Conservation (phyloP, 2,797 vertebrate species). For the Myoxocephalus aenaeus region DNA sequence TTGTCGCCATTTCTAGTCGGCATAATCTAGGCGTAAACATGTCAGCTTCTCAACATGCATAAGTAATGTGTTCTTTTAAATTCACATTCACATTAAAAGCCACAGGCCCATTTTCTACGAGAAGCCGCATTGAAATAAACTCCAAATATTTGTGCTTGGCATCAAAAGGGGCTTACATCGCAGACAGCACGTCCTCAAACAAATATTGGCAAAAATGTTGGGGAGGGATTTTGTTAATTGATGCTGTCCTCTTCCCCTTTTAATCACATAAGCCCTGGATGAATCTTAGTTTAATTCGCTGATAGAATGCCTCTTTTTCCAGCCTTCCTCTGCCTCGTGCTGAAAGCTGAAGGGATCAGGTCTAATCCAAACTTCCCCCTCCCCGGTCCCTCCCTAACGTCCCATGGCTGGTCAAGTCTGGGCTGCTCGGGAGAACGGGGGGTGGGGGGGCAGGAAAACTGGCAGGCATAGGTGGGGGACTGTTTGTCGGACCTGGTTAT, state of each 20-base stretch:
- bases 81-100: slow-evolving; percentile 55
- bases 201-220: slow-evolving; percentile 80
- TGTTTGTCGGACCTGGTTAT: slow-evolving; percentile 80
- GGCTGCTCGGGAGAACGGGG: slow-evolving; percentile 43
- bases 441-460: slow-evolving; percentile 50
- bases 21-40: slow-evolving; percentile 61
- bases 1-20: slow-evolving; percentile 44
- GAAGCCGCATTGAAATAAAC: slow-evolving; percentile 65
- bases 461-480: slow-evolving; percentile 70
- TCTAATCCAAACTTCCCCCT: slow-evolving; percentile 71
- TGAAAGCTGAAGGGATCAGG: slow-evolving; percentile 76
- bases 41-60: slow-evolving; percentile 49
- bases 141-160: slow-evolving; percentile 74
- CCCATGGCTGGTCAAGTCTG: slow-evolving; percentile 58
- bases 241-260: slow-evolving; percentile 82
- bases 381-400: slow-evolving; percentile 41
- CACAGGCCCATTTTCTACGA: slow-evolving; percentile 47
- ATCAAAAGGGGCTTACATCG: slow-evolving; percentile 75
- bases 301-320: slow-evolving; percentile 75
- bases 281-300: slow-evolving; percentile 84
- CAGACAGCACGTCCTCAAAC: slow-evolving; percentile 79
- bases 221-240: slow-evolving; percentile 83
- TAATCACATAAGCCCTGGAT: slow-evolving; percentile 84
- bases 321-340: slow-evolving; percentile 59
- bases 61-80: slow-evolving; percentile 56